Conservation (phyloP, 2,113 vertebrate genomes). For the Meles meles region DNA sequence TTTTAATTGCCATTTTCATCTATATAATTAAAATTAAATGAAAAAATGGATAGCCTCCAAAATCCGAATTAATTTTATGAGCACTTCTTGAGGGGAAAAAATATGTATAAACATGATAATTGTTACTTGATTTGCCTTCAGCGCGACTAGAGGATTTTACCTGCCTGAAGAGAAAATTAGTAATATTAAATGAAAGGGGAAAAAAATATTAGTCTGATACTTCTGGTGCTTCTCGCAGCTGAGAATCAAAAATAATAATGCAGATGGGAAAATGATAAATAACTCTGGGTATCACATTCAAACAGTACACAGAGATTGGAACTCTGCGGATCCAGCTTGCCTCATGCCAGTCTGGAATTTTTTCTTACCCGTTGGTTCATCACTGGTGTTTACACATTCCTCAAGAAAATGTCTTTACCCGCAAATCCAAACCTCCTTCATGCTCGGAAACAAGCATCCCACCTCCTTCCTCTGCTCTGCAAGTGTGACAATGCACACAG, state of each 20-base stretch:
- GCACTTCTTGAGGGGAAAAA: slow-evolving; percentile 59
- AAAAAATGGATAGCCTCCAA: slow-evolving; percentile 64
- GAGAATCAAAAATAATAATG: slow-evolving; percentile 26
- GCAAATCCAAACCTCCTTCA: neutral
- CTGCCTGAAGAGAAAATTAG: slow-evolving; percentile 55
- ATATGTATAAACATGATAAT: slow-evolving; percentile 64
- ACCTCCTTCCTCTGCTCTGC: neutral
- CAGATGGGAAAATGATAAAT: slow-evolving; percentile 37
- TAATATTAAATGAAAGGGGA: slow-evolving; percentile 35
- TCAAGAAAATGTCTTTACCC: neutral
- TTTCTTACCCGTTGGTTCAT: neutral
- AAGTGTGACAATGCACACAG: neutral
- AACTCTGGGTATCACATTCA: neutral
- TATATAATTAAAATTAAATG: slow-evolving; percentile 74
- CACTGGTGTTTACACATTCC: neutral
- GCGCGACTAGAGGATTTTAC: slow-evolving; percentile 56
- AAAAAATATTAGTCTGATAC: neutral
- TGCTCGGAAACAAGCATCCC: neutral
- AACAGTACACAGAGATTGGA: neutral
- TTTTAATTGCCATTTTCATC: slow-evolving; percentile 74
- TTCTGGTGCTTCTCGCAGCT: slow-evolving; percentile 1
- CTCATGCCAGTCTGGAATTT: neutral
- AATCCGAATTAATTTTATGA: slow-evolving; percentile 67
- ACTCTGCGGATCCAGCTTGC: neutral
- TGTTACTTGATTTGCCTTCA: slow-evolving; percentile 65